Conservation (phyloP, 2,797 vertebrate species). For the Amphiprion clarkii region DNA sequence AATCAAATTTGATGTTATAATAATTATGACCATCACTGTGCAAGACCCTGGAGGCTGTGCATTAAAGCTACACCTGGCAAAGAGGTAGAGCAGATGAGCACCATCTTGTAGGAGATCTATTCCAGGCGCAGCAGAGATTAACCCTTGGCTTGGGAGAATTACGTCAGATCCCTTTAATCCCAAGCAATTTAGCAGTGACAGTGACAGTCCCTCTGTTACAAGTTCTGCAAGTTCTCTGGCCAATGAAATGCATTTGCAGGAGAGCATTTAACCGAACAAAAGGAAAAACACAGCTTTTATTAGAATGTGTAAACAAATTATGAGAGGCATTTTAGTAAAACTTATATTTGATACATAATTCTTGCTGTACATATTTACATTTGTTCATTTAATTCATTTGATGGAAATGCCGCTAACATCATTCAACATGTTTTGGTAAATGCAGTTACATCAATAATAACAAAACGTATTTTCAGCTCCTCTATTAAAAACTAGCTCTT, state of each 20-base stretch:
- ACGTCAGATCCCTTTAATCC: constrained; percentile 82
- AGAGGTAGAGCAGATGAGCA: constrained; percentile 57
- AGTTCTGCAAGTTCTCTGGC: not conserved
- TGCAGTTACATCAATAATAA: not conserved
- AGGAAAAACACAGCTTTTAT: not conserved
- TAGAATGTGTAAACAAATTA: not conserved
- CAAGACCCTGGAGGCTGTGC: not conserved
- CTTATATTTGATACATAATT: not conserved
- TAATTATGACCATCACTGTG: not conserved
- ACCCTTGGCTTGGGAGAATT: constrained; percentile 73
- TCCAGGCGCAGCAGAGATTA: constrained; percentile 82
- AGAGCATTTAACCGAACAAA: not conserved
- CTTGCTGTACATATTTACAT: not conserved
- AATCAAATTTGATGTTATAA: not conserved
- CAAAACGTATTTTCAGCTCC: not conserved
- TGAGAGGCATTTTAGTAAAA: not conserved
- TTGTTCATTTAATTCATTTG: not conserved
- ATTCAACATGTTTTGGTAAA: not conserved
- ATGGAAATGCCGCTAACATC: not conserved
- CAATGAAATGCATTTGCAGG: constrained; percentile 5
- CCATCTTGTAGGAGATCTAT: constrained; percentile 74
- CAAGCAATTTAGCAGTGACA: constrained; percentile 59
- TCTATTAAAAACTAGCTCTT: not conserved
- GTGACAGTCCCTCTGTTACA: constrained; percentile 2
- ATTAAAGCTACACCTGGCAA: constrained; percentile 32